phyloP scores from a whole-genome alignment of 2,797 vertebrate genomes.

The Crocidura indochinensis region DNA sequence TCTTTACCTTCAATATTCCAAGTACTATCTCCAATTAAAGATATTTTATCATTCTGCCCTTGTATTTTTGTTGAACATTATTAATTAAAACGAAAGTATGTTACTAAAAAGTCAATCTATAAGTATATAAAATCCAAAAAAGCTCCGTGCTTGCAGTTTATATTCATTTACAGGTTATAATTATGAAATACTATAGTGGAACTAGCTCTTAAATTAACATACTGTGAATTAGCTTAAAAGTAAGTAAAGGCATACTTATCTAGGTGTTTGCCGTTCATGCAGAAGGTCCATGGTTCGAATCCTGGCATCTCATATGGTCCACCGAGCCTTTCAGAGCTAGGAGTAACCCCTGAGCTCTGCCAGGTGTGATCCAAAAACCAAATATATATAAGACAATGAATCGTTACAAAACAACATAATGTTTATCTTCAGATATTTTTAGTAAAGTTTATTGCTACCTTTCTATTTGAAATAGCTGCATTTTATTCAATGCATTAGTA shows the following conservation, averaged over 20 bases:
- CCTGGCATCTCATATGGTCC: no score
- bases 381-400: slow-evolving; percentile 11
- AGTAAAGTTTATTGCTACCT: not conserved
- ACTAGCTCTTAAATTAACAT: slow-evolving; percentile 32
- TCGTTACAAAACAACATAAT: no score
- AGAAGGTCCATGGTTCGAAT: no score
- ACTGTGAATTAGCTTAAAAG: not conserved
- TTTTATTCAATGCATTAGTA: slow-evolving; percentile 44
- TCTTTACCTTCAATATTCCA: slow-evolving; percentile 48
- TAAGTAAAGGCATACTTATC: no score
- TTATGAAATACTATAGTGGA: slow-evolving; percentile 5
- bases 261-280: no score
- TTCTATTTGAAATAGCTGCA: slow-evolving; percentile 1
- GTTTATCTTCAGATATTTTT: slow-evolving; percentile 2
- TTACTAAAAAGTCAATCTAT: slow-evolving; percentile 5
- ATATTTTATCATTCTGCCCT: slow-evolving; percentile 55
- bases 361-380: no score
- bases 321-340: no score
- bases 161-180: not conserved
- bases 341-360: no score
- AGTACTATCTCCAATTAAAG: not conserved
- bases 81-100: slow-evolving; percentile 66
- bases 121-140: slow-evolving; percentile 22
- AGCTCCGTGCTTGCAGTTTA: not conserved
- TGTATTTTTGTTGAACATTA: slow-evolving; percentile 57